Percentiles rank a stretch among this genome's conserved stretches.
These are phyloP conservation scores for Octodonta nipae DNA, from an alignment of 2,888 invertebrate species.

Conservation along the genomic window DNA sequence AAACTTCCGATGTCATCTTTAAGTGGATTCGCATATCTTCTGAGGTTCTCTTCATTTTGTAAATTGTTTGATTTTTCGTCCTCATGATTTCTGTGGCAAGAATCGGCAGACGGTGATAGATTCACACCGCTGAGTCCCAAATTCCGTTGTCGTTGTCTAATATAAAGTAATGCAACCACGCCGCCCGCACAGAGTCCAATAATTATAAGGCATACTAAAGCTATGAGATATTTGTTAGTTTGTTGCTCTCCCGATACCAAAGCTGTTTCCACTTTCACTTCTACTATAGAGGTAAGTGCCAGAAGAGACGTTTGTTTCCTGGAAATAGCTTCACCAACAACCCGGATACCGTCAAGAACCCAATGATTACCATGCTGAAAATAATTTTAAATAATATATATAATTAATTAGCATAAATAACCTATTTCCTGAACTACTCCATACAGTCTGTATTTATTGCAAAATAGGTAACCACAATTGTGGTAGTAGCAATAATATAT, in stretches of 20 bases:
- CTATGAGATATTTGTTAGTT: slow-evolving; percentile 38
- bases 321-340: slow-evolving; percentile 50
- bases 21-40: slow-evolving; percentile 38
- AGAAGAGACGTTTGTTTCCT: slow-evolving; percentile 46
- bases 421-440: neutral
- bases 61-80: slow-evolving; percentile 83
- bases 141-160: slow-evolving; percentile 42
- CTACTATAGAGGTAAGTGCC: slow-evolving; percentile 58
- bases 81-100: slow-evolving; percentile 53
- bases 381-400: slow-evolving; percentile 5
- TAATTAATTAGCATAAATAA: slow-evolving; percentile 1
- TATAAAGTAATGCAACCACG: slow-evolving; percentile 40
- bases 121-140: slow-evolving; percentile 41
- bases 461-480: too few species aligned
- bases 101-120: slow-evolving; percentile 43
- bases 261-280: slow-evolving; percentile 65
- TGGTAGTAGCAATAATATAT: too few species aligned
- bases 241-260: slow-evolving; percentile 42
- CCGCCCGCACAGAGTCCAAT: slow-evolving; percentile 31
- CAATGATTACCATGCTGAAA: slow-evolving; percentile 41
- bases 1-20: slow-evolving; percentile 36
- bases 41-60: slow-evolving; percentile 79
- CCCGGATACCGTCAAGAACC: slow-evolving; percentile 43
- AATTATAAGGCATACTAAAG: slow-evolving; percentile 36
- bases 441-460: neutral